Evolutionary conservation across 1,140 invertebrate genomes (phyloP).

Genomic region (Drosophila sturtevanti): DNA sequence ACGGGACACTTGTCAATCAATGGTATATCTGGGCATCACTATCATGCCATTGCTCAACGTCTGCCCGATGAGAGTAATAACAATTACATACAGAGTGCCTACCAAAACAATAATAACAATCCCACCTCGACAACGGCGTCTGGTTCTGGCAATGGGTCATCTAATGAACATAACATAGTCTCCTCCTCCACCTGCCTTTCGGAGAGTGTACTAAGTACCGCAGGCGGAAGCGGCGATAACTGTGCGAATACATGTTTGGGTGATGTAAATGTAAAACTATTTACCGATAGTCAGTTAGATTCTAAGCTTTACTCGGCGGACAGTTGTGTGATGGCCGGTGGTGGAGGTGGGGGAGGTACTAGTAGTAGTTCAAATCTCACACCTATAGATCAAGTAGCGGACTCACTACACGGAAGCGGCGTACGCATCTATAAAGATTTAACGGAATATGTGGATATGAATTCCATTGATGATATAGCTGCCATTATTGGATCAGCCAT

Average conservation of each 20-base stretch:
- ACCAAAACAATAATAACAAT: conserved; percentile 77
- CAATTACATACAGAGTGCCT: conserved; percentile 85
- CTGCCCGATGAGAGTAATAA: conserved; percentile 88
- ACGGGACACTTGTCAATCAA: conserved; percentile 92
- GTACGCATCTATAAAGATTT: conserved; percentile 82
- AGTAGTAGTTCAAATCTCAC: conserved; percentile 56
- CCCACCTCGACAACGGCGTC: conserved; percentile 68
- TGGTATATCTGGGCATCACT: conserved; percentile 93
- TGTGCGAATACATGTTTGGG: conserved; percentile 72
- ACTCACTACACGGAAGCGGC: conserved; percentile 82
- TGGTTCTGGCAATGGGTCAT: conserved; percentile 42
- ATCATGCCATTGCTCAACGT: conserved; percentile 90
- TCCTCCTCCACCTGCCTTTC: conserved; percentile 87
- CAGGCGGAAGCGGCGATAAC: conserved; percentile 61
- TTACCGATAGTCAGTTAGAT: conserved; percentile 84
- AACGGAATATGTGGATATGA: conserved; percentile 86
- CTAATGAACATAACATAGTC: conserved; percentile 85
- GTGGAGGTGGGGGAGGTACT: conserved; percentile 12
- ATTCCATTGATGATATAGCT: conserved; percentile 91
- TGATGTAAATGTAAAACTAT: conserved; percentile 83
- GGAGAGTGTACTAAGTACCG: conserved; percentile 83
- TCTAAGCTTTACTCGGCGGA: conserved; percentile 86
- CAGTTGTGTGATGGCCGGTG: conserved; percentile 82
- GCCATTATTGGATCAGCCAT: conserved; percentile 95
- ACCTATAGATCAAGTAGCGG: conserved; percentile 80